These are phyloP conservation scores for Coenonympha glycerion DNA, from an alignment of 2,888 invertebrate genomes.

Conservation along the genomic window DNA sequence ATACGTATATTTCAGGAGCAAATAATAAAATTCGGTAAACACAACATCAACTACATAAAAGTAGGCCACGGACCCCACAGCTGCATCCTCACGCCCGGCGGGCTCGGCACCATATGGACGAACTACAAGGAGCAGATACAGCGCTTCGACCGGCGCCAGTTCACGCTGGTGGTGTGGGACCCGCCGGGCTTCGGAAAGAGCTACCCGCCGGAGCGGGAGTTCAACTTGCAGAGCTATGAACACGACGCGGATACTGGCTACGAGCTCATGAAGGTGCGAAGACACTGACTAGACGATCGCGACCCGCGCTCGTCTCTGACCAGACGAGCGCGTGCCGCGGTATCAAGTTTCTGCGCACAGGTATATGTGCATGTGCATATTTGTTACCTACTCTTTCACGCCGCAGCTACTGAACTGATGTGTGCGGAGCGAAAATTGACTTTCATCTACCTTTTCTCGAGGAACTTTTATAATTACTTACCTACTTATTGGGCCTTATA, in stretches of 20 bases:
- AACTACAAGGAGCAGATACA: conserved; percentile 73
- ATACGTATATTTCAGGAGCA: conserved; percentile 15
- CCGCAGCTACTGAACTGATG: too few relatives aligned
- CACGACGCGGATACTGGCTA: conserved; percentile 11
- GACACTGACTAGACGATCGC: neutral
- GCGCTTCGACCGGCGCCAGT: conserved; percentile 67
- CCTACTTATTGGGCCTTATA: too few relatives aligned
- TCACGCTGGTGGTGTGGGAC: conserved; percentile 80
- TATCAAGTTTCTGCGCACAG: neutral
- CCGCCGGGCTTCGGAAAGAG: conserved; percentile 79
- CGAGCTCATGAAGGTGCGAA: conserved; percentile 17
- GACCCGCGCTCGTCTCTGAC: too few relatives aligned
- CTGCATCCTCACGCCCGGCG: conserved; percentile 12
- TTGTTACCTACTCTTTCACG: too few relatives aligned
- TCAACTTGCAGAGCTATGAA: neutral
- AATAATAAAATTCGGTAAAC: conserved; percentile 5
- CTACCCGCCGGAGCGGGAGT: conserved; percentile 66
- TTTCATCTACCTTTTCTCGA: too few relatives aligned
- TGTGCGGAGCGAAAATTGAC: too few relatives aligned
- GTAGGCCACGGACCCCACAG: conserved; percentile 15
- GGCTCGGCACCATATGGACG: conserved; percentile 11
- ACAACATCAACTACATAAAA: conserved; percentile 17
- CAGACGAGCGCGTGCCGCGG: too few relatives aligned
- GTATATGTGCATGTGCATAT: too few relatives aligned
- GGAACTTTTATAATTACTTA: too few relatives aligned